Evolutionary conservation across 2,888 invertebrate species (phyloP).

Genomic region (Anoplius nigerrimus): DNA sequence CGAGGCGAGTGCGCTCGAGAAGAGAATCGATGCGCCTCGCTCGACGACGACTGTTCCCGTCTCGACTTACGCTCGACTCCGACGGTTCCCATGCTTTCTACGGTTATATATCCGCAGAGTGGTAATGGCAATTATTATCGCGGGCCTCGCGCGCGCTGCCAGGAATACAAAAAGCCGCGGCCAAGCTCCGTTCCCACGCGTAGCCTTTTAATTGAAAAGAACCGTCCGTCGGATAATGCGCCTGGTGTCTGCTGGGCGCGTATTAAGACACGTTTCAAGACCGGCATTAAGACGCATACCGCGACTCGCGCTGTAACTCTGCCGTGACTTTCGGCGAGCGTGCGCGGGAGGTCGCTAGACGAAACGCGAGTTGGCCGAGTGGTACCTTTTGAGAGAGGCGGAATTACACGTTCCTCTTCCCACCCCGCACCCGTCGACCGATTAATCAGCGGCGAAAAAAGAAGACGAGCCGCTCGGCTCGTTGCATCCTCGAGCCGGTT

Average conservation of each 20-base stretch:
- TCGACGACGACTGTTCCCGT: not conserved
- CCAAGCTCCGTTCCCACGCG: conserved; percentile 54
- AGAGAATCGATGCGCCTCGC: not conserved
- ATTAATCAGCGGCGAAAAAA: not conserved
- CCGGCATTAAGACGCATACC: no score
- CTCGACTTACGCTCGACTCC: conserved; percentile 25
- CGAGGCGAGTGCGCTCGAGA: no score
- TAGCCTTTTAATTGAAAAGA: conserved; percentile 38
- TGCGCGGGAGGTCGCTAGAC: not conserved
- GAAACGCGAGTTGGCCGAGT: no score
- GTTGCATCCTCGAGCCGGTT: no score
- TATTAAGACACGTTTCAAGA: not conserved
- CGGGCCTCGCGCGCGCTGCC: conserved; percentile 34
- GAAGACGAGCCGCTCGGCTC: no score
- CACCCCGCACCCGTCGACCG: not conserved
- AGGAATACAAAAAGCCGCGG: conserved; percentile 43
- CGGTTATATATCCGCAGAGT: conserved; percentile 30
- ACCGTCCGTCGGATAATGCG: not conserved
- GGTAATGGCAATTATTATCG: conserved; percentile 49
- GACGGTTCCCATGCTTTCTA: conserved; percentile 63
- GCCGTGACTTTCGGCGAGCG: no score
- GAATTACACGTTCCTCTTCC: not conserved
- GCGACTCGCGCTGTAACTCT: no score
- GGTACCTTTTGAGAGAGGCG: conserved; percentile 18
- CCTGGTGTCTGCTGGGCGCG: no score